These are phyloP conservation scores for Drosophila punjabiensis DNA, from an alignment of 1,140 invertebrate genomes.

Conservation along the genomic window DNA sequence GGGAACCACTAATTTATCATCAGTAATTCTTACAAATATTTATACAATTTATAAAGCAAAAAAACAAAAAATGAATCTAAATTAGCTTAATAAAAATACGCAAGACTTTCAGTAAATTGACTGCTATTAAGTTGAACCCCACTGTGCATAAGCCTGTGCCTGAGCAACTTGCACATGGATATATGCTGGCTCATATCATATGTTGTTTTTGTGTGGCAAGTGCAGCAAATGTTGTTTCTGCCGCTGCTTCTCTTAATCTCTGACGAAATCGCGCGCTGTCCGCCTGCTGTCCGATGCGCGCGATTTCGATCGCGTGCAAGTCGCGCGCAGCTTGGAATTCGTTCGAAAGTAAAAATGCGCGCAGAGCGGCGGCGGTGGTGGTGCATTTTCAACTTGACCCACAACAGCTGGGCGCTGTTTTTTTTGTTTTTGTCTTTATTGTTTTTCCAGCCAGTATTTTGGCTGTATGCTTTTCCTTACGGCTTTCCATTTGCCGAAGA, in stretches of 20 bases:
- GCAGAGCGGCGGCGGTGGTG: constrained; percentile 18
- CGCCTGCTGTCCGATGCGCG: constrained; percentile 22
- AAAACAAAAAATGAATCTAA: background rate
- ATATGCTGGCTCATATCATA: constrained; percentile 20
- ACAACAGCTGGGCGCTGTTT: constrained; percentile 47
- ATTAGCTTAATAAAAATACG: background rate
- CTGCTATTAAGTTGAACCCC: background rate
- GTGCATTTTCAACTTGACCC: constrained; percentile 82
- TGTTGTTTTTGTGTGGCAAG: constrained; percentile 32
- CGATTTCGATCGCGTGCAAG: constrained; percentile 60
- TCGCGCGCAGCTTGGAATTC: constrained; percentile 47
- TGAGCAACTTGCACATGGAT: constrained; percentile 1
- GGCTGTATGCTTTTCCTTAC: constrained; percentile 32
- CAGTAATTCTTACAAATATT: background rate
- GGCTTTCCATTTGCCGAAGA: constrained; percentile 65
- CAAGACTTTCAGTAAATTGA: background rate
- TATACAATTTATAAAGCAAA: background rate
- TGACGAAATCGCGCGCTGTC: constrained; percentile 49
- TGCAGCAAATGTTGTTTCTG: constrained; percentile 47
- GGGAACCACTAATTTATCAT: background rate
- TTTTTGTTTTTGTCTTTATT: constrained; percentile 31
- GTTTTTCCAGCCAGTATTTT: constrained; percentile 10
- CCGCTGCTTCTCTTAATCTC: background rate
- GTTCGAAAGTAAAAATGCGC: constrained; percentile 48
- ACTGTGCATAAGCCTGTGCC: background rate